A percentile compares a stretch with the other conserved stretches of the same genome.
Conservation (phyloP, 2,113 vertebrate species). For the Hemiscyllium ocellatum region DNA sequence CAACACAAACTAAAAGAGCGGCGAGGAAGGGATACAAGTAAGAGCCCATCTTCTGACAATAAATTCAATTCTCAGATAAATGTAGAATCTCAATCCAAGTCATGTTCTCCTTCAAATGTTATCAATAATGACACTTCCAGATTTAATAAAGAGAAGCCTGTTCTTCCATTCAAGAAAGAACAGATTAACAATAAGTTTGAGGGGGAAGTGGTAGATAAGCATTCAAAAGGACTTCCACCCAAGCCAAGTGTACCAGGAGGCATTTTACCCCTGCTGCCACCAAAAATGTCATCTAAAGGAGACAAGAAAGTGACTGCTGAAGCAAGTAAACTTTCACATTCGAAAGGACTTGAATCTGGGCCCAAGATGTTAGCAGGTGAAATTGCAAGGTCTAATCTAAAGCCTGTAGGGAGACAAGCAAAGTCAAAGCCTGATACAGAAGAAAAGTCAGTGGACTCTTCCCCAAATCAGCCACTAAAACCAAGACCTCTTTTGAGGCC, state of each 20-base stretch:
- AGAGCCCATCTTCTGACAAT: conserved; percentile 49
- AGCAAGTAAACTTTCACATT: conserved; percentile 73
- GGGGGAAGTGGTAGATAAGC: conserved; percentile 66
- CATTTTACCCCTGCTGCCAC: conserved; percentile 68
- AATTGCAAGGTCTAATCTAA: conserved; percentile 88
- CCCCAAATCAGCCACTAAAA: conserved; percentile 70
- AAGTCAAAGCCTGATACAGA: conserved; percentile 76
- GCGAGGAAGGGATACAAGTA: conserved; percentile 64
- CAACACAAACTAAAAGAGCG: conserved; percentile 77
- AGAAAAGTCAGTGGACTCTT: conserved; percentile 66
- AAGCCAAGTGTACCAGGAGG: conserved; percentile 71
- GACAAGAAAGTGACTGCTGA: conserved; percentile 67
- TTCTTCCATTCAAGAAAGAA: conserved; percentile 82
- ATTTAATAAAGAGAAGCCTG: conserved; percentile 79
- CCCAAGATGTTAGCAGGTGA: conserved; percentile 88
- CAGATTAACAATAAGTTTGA: conserved; percentile 88
- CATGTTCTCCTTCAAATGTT: conserved; percentile 1
- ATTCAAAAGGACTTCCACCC: conserved; percentile 68
- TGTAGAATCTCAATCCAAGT: conserved; percentile 23
- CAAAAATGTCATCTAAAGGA: conserved; percentile 65
- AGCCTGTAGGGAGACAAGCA: conserved; percentile 76
- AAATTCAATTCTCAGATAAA: conserved; percentile 34
- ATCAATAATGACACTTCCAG: not conserved
- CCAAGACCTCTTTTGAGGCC: conserved; percentile 79
- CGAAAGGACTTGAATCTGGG: conserved; percentile 84